Evolutionary conservation across 2,888 invertebrate genomes (phyloP), one percentile per base, ranked within the genome.

Genomic region (Plebejus argus): DNA sequence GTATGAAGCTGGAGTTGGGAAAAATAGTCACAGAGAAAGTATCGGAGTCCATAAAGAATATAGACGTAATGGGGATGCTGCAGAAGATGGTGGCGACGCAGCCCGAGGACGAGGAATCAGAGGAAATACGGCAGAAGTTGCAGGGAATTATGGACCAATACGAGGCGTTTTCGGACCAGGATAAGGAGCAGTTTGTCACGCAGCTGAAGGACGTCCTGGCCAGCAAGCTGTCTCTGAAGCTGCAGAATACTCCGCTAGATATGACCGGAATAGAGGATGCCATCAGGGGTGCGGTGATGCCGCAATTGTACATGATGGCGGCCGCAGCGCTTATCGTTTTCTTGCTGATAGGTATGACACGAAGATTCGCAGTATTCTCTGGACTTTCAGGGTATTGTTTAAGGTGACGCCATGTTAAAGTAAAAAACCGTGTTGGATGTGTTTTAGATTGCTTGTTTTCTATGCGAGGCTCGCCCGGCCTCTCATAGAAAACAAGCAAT

Each of bases 141-240:
- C 84, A 85, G 79, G 88, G 87, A 0, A 86, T 93, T 1, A 76
- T 93, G 23, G 80, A 84, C 0, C 85, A 89, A 77, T 91, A 87
- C 56, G 87, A 86, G 6, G 79, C 85, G 0, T 86, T 93, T 86
- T 82, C 83, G 3, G 88, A 90, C 0, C 86, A 86, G 0, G 93
- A 94, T 1, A 91, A 89, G 70, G 83, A 83, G 0, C 77, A 84
- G 6, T 94, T 95, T 56, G 83, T 89, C 0, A 79, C 81, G 0
- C 87, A 92, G 75, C 85, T 95, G 12, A 91, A 89, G 66, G 87
- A 92, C 0, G 86, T 90, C 0, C 76, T 94, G 0, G 85, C 87
- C 0, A 85, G 83, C 12, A 91, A 89, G 77, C 78, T 94, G 1
- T 82, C 86, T 1, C 81, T 81, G 58, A 91, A 86, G 74, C 45